A percentile compares a stretch with the other conserved stretches of the same genome.
These are phyloP conservation scores for Euzophera pinguis DNA, from an alignment of 2,888 invertebrate genomes.

Conservation along the genomic window DNA sequence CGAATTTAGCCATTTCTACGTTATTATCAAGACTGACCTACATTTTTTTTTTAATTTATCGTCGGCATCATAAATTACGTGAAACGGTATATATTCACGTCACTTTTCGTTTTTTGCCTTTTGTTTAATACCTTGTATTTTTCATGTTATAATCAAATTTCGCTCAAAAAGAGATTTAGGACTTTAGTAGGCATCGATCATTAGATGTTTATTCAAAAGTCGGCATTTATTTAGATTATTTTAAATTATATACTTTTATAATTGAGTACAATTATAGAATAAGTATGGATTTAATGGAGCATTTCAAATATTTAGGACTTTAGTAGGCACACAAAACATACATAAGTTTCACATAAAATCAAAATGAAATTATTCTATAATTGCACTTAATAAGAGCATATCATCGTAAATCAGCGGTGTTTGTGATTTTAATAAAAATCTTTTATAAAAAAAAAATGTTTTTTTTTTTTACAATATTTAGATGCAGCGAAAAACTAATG, in stretches of 20 bases:
- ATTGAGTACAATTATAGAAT: neutral
- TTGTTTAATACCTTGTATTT: neutral
- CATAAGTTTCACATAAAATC: too few species aligned
- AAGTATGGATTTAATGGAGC: too few species aligned
- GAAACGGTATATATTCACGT: too few species aligned
- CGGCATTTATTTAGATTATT: slow-evolving; percentile 6
- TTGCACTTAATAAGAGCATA: neutral
- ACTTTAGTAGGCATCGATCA: too few species aligned
- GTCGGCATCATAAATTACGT: too few species aligned
- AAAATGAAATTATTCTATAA: neutral
- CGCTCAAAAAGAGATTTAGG: neutral
- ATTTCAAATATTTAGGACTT: too few species aligned
- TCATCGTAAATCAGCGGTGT: slow-evolving; percentile 3
- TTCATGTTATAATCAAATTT: neutral
- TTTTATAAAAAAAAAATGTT: neutral
- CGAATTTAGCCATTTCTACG: too few species aligned
- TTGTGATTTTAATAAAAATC: slow-evolving; percentile 11
- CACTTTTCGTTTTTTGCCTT: too few species aligned
- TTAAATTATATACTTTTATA: neutral
- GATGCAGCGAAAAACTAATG: too few species aligned
- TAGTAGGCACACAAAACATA: too few species aligned
- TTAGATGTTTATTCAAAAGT: slow-evolving; percentile 1
- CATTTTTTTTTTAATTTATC: too few species aligned
- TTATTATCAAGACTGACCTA: too few species aligned
- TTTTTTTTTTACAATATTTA: neutral